Base-by-base conservation (phyloP, 2,797 vertebrate species). In the Podargus strigoides region DNA sequence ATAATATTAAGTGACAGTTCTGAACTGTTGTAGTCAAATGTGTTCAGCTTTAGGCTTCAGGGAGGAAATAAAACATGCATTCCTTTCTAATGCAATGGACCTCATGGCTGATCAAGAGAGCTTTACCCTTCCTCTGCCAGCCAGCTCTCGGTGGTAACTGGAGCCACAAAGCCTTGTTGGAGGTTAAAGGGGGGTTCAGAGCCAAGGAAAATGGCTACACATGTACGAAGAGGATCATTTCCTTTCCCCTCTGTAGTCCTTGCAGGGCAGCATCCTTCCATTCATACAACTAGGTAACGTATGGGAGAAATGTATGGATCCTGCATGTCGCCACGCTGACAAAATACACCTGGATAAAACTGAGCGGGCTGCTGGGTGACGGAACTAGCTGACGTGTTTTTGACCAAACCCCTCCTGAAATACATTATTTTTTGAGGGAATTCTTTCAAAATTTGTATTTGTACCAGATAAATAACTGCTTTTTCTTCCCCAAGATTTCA, bases 1-100 rank as follows among this genome's bases (percentile, higher is more conserved):
- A 85, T 98, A 98, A 98, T 96, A 63, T 12, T 79, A 81, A 94
- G 88, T 92, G 98, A 97, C 97, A 98, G 97, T 44, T 93, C 88
- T 27, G 92, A 94, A 90, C 92, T 9, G 13, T 63, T 89, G 93
- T 79, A 52, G 78, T 64, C 85, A 67, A 72, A 47, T 26, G 78
- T 36, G 73, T 78, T 90, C 94, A 89, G 93, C 94, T 94, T 49
- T 59, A 27, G 85, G 66, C 95, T 96, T 91, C 55, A 68, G 96
- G 92, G 90, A 90, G 74, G 84, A 85, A 92, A 79, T 7, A 55
- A 64, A 92, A n/a, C 1, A 2, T 13, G 5, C 39, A 12, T 47
- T 69, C 74, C 85, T 49, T 12, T 14, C 55, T 77, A 50, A 16
- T 28, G 80, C 15, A 1, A 37, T 6, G 70, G 56, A 41, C 41